phyloP scores from a whole-genome alignment of 2,113 vertebrate species.

The Neotragus moschatus region DNA sequence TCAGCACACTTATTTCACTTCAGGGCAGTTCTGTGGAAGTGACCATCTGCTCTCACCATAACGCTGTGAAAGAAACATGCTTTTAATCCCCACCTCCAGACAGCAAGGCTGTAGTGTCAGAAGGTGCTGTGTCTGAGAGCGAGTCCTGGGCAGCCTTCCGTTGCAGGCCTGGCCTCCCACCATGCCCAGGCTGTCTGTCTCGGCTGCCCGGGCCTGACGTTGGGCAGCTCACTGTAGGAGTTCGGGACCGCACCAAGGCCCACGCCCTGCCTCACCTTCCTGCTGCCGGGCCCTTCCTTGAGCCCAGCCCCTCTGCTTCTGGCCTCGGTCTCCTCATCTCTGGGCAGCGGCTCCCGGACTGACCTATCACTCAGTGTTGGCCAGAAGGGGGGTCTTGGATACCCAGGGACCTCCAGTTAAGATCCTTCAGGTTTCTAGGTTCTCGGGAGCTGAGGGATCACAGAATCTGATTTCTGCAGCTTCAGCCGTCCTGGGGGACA shows the following conservation, averaged over 20 bases:
- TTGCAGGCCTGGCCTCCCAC: neutral
- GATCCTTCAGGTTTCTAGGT: neutral
- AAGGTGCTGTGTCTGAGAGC: neutral
- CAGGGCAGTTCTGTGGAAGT: neutral
- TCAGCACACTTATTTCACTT: neutral
- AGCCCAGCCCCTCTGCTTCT: neutral
- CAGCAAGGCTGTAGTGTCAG: neutral
- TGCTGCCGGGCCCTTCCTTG: neutral
- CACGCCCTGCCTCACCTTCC: neutral
- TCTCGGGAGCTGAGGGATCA: neutral
- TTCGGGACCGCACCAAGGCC: neutral
- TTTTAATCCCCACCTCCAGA: neutral
- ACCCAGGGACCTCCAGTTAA: neutral
- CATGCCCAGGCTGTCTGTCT: no score
- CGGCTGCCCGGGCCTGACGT: accelerated
- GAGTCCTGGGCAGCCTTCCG: neutral
- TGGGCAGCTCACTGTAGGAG: neutral
- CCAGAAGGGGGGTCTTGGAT: neutral
- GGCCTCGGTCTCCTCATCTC: neutral
- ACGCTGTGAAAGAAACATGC: neutral
- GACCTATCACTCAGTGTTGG: neutral
- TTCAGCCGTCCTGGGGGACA: neutral
- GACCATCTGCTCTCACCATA: neutral
- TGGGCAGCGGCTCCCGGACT: neutral
- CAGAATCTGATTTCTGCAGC: neutral